A percentile compares a stretch with the other conserved stretches of the same genome.
These are phyloP conservation scores for Phymastichus coffea DNA, from an alignment of 1,140 invertebrate genomes.

Conservation along the genomic window DNA sequence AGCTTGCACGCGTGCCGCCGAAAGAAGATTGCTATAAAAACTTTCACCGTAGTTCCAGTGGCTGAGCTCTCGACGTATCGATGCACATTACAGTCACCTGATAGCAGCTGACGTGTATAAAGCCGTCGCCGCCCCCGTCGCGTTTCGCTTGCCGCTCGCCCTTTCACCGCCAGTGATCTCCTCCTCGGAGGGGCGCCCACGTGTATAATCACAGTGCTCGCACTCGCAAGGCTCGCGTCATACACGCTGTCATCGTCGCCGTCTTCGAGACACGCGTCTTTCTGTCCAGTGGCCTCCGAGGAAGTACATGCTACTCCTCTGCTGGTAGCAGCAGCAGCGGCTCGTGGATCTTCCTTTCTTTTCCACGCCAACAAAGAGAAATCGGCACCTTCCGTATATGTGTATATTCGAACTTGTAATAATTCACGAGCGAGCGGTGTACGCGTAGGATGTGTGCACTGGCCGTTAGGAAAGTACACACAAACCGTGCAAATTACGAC, in stretches of 20 bases:
- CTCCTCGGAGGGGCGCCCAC: conserved; percentile 12
- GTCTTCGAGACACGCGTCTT: conserved; percentile 5
- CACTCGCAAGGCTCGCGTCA: neutral
- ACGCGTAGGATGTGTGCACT: neutral
- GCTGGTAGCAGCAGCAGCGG: too few relatives aligned
- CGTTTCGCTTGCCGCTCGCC: conserved; percentile 10
- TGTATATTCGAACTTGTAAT: conserved; percentile 1
- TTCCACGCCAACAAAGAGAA: neutral
- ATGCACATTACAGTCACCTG: too few relatives aligned
- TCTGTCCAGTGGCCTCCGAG: too few relatives aligned
- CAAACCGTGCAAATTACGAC: neutral
- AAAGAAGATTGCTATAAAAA: conserved; percentile 10
- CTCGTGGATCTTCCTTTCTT: too few relatives aligned
- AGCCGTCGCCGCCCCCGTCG: conserved; percentile 11
- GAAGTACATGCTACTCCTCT: too few relatives aligned
- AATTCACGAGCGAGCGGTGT: too few relatives aligned
- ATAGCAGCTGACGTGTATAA: too few relatives aligned
- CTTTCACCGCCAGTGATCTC: conserved; percentile 18
- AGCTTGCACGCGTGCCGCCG: neutral
- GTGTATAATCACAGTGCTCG: neutral
- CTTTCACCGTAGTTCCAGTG: conserved; percentile 20
- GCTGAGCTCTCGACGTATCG: neutral
- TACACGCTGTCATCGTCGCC: neutral
- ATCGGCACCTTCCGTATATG: neutral
- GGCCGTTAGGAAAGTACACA: neutral